Evolutionary conservation across 92 coral and sea anemone genomes (phyloP), one percentile per base, ranked within the genome.

Genomic region (Paragorgia papillata): DNA sequence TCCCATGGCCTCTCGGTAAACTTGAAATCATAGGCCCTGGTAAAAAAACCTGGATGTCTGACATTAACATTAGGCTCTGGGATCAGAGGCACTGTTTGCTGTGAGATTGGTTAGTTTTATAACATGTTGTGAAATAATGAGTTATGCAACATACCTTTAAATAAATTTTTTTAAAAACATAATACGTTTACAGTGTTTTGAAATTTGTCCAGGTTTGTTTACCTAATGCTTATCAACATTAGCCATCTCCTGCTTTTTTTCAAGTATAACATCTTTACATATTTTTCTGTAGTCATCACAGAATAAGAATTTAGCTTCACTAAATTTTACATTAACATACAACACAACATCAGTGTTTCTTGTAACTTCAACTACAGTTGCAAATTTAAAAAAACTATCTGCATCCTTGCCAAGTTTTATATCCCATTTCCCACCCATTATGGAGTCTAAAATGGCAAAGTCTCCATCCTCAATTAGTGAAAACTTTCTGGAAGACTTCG

Each of bases 391-490:
- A 41, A 65, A 65, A 26, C 73, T 65, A 65, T 41, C 51, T 35
- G 51, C 49, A 65, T 65, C 73, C 31, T 65, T 65, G 26, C 73
- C 73, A 13, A 25, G 50, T 24, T 41, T 65, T 0, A 65, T 19
- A 65, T 65, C 73, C 82, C 82, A 76, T 59, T 32, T 76, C 41
- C 82, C 82, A 43, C 53, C 63, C 82, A 62, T 76, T 62, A 76
- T 0, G 34, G 32, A 17, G 22, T 76, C 82, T 29, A 77, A 62
- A 30, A 62, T 44, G 48, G 53, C 30, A 77, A 77, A 77, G 40
- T 77, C 54, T 19, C 74, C 74, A 32, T 76, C 73, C 34, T 77
- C 73, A 62, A 77, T 73, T 62, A 46, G 27, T 32, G 73, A 62
- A 62, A 62, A 62, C 74, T 48, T 62, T 9, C 54, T 77, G 15